phyloP scores from a whole-genome alignment of 2,888 invertebrate species.

The Prosapia bicincta region DNA sequence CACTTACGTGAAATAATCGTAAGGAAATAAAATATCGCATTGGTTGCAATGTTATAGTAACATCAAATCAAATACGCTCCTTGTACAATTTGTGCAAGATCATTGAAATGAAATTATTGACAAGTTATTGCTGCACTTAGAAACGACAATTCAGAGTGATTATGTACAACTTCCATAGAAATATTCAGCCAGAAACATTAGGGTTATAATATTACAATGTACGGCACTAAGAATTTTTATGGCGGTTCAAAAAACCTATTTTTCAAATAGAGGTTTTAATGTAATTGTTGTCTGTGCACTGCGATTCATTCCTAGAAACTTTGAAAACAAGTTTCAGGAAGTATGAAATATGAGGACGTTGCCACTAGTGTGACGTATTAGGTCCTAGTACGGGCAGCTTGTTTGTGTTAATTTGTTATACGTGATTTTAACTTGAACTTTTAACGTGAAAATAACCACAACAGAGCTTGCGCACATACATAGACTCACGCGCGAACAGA shows the following conservation, averaged over 20 bases:
- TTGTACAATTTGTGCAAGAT: too few species aligned
- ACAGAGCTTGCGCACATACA: too few species aligned
- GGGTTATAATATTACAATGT: neutral
- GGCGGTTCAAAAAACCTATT: neutral
- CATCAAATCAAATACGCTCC: too few species aligned
- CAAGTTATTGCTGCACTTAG: neutral
- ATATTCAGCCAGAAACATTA: neutral
- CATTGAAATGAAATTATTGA: too few species aligned
- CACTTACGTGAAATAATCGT: too few species aligned
- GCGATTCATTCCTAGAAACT: neutral
- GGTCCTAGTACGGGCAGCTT: too few species aligned
- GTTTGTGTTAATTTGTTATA: too few species aligned
- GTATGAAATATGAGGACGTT: neutral
- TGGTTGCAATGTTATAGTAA: too few species aligned
- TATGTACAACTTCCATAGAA: neutral
- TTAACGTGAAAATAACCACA: too few species aligned
- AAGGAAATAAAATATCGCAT: too few species aligned
- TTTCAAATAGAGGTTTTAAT: neutral
- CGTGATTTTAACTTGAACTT: too few species aligned
- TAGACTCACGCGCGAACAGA: too few species aligned
- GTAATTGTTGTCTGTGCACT: neutral
- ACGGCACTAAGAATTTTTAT: neutral
- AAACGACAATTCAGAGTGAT: neutral
- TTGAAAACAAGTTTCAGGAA: neutral
- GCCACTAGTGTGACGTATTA: neutral